Conservation (phyloP, 1,140 invertebrate genomes). For the Subanguina moxae region DNA sequence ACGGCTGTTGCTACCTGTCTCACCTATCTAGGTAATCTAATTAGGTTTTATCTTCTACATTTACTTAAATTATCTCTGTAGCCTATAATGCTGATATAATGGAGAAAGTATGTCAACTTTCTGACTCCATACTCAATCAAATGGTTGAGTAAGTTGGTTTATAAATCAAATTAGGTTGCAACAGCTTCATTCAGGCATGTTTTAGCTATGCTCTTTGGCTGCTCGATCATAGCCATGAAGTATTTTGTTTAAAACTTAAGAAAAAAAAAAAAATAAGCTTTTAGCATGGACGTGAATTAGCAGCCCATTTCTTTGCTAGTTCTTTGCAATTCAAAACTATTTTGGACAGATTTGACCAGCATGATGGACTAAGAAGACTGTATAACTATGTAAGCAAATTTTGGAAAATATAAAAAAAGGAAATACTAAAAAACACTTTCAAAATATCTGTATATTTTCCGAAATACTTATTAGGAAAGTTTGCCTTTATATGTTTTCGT, state of each 20-base stretch:
- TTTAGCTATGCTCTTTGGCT: constrained; percentile 36
- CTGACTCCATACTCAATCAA: constrained; percentile 28
- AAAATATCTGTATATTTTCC: no score
- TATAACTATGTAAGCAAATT: constrained; percentile 41
- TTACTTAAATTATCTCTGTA: no score
- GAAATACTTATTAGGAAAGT: no score
- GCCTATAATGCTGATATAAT: constrained; percentile 36
- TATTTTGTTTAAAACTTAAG: no score
- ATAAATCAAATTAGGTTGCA: background rate
- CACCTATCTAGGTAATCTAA: no score
- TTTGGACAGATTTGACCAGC: constrained; percentile 38
- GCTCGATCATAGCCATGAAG: constrained; percentile 41
- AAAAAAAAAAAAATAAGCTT: no score
- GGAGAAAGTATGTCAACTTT: constrained; percentile 39
- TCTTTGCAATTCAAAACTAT: constrained; percentile 34
- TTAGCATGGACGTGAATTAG: constrained; percentile 29
- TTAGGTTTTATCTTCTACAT: no score
- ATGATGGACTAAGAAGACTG: constrained; percentile 33
- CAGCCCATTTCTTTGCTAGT: constrained; percentile 36
- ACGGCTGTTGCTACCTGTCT: constrained; percentile 42
- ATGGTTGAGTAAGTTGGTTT: constrained; percentile 38
- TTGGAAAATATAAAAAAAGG: no score
- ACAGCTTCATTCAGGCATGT: background rate
- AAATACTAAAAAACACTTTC: no score
- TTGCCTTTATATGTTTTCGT: no score